A percentile compares a stretch with the other conserved stretches of the same genome.
Evolutionary conservation across 2,113 vertebrate genomes (phyloP).

Genomic region (Megaptera novaeangliae): DNA sequence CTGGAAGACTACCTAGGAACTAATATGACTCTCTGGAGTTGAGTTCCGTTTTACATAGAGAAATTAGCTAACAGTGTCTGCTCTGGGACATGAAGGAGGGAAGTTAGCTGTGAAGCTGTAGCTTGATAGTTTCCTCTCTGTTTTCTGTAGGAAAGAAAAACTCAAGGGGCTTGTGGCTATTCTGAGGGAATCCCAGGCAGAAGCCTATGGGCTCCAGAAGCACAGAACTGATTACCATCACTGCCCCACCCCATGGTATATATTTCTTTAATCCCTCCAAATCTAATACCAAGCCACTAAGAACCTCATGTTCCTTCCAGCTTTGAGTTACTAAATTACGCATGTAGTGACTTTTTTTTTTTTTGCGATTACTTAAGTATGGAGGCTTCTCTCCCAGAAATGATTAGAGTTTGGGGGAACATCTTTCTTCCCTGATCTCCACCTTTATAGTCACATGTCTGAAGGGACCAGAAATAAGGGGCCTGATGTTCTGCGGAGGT

Average conservation of each 20-base stretch:
- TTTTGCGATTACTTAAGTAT: not conserved
- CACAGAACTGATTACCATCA: not conserved
- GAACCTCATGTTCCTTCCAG: not conserved
- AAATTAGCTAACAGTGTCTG: not conserved
- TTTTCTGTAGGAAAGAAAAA: conserved; percentile 36
- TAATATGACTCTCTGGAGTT: not conserved
- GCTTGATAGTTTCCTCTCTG: not conserved
- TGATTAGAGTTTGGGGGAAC: not conserved
- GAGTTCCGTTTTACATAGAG: not conserved
- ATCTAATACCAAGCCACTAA: not conserved
- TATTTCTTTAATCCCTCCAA: not conserved
- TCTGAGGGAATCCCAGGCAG: not conserved
- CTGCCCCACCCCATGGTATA: not conserved
- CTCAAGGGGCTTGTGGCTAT: not conserved
- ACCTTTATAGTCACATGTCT: not conserved
- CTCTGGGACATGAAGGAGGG: not conserved
- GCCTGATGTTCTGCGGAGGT: not conserved
- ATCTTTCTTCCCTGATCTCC: not conserved
- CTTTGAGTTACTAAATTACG: conserved; percentile 23
- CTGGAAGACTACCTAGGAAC: not conserved
- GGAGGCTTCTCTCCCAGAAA: not conserved
- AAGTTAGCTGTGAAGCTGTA: not conserved
- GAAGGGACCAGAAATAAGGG: not conserved
- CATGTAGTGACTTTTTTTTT: not conserved
- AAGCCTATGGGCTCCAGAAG: not conserved